phyloP scores from a whole-genome alignment of 2,888 invertebrate species.

The Phlogophora meticulosa region DNA sequence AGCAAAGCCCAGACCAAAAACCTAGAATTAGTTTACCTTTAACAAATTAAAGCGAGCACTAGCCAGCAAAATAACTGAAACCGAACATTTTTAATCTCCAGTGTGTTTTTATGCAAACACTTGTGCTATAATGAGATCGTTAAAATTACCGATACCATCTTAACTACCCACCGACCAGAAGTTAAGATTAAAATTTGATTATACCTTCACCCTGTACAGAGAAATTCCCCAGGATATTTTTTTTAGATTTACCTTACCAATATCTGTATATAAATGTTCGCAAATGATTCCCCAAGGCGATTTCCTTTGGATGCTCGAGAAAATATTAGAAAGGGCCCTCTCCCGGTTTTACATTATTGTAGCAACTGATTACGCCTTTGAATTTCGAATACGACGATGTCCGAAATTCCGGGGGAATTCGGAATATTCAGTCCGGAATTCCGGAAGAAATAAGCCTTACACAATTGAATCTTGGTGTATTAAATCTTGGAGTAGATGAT shows the following conservation, averaged over 20 bases:
- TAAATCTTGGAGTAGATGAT: conserved; percentile 9
- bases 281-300: conserved; percentile 49
- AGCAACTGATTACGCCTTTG: conserved; percentile 49
- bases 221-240: conserved; percentile 18
- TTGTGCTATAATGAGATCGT: conserved; percentile 49
- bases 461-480: conserved; percentile 20
- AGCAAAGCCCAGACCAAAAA: conserved; percentile 12
- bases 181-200: conserved; percentile 42
- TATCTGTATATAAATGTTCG: conserved; percentile 44
- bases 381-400: conserved; percentile 29
- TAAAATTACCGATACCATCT: conserved; percentile 40
- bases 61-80: conserved; percentile 11
- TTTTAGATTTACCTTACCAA: conserved; percentile 22
- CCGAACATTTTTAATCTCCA: conserved; percentile 9
- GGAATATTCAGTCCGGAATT: conserved; percentile 19
- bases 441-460: conserved; percentile 20
- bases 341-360: conserved; percentile 48
- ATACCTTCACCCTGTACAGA: not conserved
- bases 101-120: conserved; percentile 45
- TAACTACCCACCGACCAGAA: conserved; percentile 19
- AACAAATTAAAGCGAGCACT: conserved; percentile 11
- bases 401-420: conserved; percentile 28
- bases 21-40: conserved; percentile 9
- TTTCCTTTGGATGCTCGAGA: conserved; percentile 30
- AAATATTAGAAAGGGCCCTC: conserved; percentile 43